These are phyloP conservation scores for Augochlora pura DNA, from an alignment of 1,140 invertebrate species.

Conservation along the genomic window DNA sequence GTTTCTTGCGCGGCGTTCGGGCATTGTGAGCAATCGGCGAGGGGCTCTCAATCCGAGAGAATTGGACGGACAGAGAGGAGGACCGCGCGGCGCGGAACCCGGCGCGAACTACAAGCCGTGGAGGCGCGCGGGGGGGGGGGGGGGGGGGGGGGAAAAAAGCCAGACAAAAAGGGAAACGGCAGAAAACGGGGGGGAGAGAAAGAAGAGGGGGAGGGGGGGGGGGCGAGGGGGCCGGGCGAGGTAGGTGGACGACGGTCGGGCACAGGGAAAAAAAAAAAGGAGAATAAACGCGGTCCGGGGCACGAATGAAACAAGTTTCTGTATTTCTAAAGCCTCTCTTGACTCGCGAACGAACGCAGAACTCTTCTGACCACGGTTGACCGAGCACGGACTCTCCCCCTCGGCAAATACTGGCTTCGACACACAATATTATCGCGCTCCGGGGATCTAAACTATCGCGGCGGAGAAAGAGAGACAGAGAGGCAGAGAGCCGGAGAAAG, in stretches of 20 bases:
- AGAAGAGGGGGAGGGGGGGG: no score
- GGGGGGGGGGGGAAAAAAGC: not conserved
- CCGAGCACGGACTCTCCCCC: constrained; percentile 34
- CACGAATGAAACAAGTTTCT: constrained; percentile 65
- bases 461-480: no score
- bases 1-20: no score
- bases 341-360: constrained; percentile 18
- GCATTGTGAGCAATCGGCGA: no score
- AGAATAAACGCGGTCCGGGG: constrained; percentile 13
- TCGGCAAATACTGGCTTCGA: constrained; percentile 67
- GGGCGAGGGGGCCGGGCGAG: no score
- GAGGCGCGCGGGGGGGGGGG: no score
- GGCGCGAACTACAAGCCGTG: not conserved
- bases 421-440: constrained; percentile 71
- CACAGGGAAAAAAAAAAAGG: constrained; percentile 17
- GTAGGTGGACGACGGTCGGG: not conserved
- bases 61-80: not conserved
- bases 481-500: no score
- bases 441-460: constrained; percentile 67
- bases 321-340: constrained; percentile 65
- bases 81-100: no score
- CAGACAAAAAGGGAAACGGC: not conserved
- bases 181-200: not conserved
- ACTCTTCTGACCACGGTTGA: constrained; percentile 26
- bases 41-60: not conserved